Evolutionary conservation across 2,113 vertebrate genomes (phyloP).

Genomic region (Noctilio leporinus): DNA sequence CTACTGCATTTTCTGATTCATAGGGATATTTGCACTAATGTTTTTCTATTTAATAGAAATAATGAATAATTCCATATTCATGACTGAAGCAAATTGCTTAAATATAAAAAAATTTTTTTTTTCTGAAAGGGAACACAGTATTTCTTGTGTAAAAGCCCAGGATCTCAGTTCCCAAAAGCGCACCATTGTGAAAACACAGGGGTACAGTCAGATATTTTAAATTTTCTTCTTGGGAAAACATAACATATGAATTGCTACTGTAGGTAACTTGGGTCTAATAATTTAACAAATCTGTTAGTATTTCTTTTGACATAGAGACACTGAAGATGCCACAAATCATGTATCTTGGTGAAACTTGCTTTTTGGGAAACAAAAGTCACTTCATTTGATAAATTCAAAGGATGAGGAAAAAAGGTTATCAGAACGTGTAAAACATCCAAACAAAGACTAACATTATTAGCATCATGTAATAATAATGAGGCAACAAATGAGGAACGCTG

Average conservation of each 20-base stretch:
- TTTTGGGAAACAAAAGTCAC: neutral
- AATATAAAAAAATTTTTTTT: neutral
- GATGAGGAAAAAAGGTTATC: neutral
- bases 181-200: neutral
- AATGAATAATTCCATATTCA: neutral
- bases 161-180: neutral
- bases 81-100: neutral
- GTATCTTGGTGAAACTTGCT: neutral
- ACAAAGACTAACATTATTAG: neutral
- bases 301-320: neutral
- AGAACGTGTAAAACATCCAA: neutral
- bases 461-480: neutral
- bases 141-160: neutral
- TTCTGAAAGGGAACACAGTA: conserved; percentile 14
- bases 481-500: neutral
- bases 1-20: neutral
- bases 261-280: neutral
- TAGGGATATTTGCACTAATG: neutral
- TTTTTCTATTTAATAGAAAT: conserved; percentile 17
- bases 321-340: neutral
- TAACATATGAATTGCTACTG: neutral
- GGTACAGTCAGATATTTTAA: neutral
- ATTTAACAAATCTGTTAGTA: neutral
- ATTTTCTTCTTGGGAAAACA: conserved; percentile 7
- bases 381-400: neutral